A percentile compares a stretch with the other conserved stretches of the same genome.
Conservation (phyloP, 2,113 vertebrate species). For the Lagopus muta region DNA sequence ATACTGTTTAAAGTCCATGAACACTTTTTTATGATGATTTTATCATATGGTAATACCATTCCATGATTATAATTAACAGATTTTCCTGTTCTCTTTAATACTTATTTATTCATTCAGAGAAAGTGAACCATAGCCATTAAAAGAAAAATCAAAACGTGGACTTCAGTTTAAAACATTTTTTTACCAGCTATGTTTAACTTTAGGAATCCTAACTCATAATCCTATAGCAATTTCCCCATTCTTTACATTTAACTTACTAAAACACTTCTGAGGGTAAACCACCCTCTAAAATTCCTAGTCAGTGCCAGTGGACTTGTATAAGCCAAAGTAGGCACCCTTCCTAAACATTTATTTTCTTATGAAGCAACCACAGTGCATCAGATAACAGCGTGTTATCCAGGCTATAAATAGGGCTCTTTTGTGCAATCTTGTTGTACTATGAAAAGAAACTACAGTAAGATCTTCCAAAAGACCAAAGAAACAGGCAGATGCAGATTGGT, state of each 20-base stretch:
- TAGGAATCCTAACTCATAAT: neutral
- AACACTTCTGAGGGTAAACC: neutral
- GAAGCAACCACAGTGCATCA: neutral
- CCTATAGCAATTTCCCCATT: neutral
- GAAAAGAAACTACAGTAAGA: neutral
- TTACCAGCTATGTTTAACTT: constrained; percentile 43
- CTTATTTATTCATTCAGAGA: constrained; percentile 59
- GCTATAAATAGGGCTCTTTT: neutral
- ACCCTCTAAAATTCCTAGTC: neutral
- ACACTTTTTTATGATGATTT: constrained; percentile 47
- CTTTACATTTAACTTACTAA: neutral
- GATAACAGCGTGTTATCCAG: accelerated
- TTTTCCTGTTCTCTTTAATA: constrained; percentile 68
- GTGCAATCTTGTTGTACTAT: neutral
- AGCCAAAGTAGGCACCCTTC: neutral
- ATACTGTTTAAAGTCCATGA: constrained; percentile 54
- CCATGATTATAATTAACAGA: constrained; percentile 63
- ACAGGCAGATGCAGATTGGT: accelerated
- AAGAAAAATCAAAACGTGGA: constrained; percentile 55
- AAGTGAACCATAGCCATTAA: constrained; percentile 45
- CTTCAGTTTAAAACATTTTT: constrained; percentile 44
- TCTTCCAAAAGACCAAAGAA: neutral
- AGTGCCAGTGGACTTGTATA: accelerated
- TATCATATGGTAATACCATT: constrained; percentile 61
- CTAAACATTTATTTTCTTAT: neutral